Percentiles rank a stretch among this genome's conserved stretches.
phyloP scores from a whole-genome alignment of 2,888 invertebrate species.

The Acleris emargana region DNA sequence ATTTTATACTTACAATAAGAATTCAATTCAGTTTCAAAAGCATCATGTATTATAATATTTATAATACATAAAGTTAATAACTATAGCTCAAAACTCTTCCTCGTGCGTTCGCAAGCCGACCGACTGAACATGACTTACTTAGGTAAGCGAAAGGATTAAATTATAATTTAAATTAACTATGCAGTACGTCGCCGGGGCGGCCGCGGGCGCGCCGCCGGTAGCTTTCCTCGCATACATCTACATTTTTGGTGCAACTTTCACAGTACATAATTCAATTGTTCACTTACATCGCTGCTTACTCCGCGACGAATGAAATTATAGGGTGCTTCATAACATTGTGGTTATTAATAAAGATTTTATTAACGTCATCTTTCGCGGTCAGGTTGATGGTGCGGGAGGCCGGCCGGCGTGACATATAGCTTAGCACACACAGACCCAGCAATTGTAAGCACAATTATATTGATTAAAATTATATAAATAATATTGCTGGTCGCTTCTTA shows the following conservation, averaged over 20 bases:
- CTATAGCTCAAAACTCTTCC: constrained; percentile 72
- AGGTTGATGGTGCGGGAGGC: constrained; percentile 33
- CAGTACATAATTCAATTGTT: constrained; percentile 61
- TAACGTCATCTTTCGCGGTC: constrained; percentile 44
- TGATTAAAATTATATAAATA: too few species aligned
- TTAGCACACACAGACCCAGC: neutral
- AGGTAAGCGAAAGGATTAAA: constrained; percentile 71
- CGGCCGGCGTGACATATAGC: neutral
- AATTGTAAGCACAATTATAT: neutral
- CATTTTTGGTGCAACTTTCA: constrained; percentile 59
- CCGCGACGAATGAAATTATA: constrained; percentile 58
- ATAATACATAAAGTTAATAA: constrained; percentile 80
- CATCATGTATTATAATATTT: constrained; percentile 74
- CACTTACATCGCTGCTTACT: constrained; percentile 57
- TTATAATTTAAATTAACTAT: constrained; percentile 68
- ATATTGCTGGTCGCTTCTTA: too few species aligned
- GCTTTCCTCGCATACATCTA: constrained; percentile 35
- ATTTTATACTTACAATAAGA: constrained; percentile 82
- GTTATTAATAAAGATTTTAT: constrained; percentile 51
- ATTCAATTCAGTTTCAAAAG: constrained; percentile 81
- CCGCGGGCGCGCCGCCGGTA: constrained; percentile 43
- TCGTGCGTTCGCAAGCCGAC: constrained; percentile 72
- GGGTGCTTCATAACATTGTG: constrained; percentile 56
- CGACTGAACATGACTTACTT: constrained; percentile 73
- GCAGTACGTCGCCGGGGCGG: constrained; percentile 45